These are phyloP conservation scores for Xiphophorus hellerii DNA, from an alignment of 2,113 vertebrate genomes.

Conservation along the genomic window DNA sequence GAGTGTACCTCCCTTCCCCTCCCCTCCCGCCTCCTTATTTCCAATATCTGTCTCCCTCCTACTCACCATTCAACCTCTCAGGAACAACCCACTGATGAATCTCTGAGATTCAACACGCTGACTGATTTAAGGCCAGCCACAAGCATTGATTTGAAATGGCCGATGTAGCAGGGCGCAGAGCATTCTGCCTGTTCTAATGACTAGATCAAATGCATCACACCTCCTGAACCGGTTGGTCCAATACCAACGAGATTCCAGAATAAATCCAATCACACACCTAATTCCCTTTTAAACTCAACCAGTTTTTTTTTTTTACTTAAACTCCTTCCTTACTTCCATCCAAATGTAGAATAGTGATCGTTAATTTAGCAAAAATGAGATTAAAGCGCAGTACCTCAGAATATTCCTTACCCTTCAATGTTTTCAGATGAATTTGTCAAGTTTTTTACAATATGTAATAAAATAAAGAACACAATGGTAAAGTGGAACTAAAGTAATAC, in stretches of 20 bases:
- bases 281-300: slow-evolving; percentile 42
- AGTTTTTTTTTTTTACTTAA: slow-evolving; percentile 9
- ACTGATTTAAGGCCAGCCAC: slow-evolving; percentile 79
- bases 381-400: not conserved
- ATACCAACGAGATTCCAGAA: slow-evolving; percentile 55
- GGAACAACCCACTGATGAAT: slow-evolving; percentile 74
- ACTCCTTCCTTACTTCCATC: slow-evolving; percentile 28
- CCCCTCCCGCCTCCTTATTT: slow-evolving; percentile 39
- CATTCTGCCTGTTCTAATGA: slow-evolving; percentile 73
- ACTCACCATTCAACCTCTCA: slow-evolving; percentile 51
- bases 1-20: slow-evolving; percentile 48
- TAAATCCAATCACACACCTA: slow-evolving; percentile 60
- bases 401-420: not conserved
- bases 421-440: not conserved
- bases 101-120: slow-evolving; percentile 75
- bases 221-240: slow-evolving; percentile 50
- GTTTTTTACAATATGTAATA: not conserved
- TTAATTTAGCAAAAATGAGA: slow-evolving; percentile 22
- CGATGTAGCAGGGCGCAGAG: slow-evolving; percentile 64
- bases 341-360: slow-evolving; percentile 35
- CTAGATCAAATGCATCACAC: slow-evolving; percentile 77
- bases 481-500: too few species aligned
- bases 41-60: slow-evolving; percentile 43
- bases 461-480: not conserved
- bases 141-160: slow-evolving; percentile 81